These are phyloP conservation scores for Entosphenus tridentatus DNA, from an alignment of 2,113 vertebrate species.

Conservation along the genomic window DNA sequence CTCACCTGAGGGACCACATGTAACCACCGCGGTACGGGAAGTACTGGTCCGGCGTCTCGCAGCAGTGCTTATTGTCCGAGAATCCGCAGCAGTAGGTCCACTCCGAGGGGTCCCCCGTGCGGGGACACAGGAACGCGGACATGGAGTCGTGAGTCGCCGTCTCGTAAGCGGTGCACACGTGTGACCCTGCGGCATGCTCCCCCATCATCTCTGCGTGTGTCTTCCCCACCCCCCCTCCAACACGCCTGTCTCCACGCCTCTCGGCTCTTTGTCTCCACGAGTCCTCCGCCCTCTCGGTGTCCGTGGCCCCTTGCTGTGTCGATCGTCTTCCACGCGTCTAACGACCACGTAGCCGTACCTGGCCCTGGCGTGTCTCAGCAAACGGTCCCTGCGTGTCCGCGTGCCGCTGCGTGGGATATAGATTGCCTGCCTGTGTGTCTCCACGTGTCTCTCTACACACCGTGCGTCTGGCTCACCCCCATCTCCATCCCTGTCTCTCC, in stretches of 20 bases:
- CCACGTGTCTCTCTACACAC: no score
- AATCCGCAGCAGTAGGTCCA: background rate
- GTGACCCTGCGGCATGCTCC: background rate
- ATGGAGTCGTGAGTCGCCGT: background rate
- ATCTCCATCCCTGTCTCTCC: no score
- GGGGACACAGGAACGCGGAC: background rate
- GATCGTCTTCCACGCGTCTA: no score
- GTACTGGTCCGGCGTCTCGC: constrained; percentile 2
- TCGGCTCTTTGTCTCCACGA: no score
- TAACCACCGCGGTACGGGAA: background rate
- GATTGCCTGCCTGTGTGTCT: no score
- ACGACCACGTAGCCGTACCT: no score
- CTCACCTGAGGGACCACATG: constrained; percentile 2
- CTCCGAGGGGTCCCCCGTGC: background rate
- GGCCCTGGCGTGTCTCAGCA: no score
- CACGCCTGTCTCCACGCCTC: background rate
- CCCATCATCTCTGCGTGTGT: background rate
- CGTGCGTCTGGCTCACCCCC: no score
- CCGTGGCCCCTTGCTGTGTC: no score
- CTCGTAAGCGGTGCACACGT: background rate
- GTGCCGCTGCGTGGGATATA: no score
- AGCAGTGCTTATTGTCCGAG: constrained; percentile 6
- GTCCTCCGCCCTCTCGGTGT: no score
- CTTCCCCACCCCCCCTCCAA: background rate
- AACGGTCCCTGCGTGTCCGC: no score